Conservation (phyloP, 2,888 invertebrate genomes). For the Apamea monoglypha region DNA sequence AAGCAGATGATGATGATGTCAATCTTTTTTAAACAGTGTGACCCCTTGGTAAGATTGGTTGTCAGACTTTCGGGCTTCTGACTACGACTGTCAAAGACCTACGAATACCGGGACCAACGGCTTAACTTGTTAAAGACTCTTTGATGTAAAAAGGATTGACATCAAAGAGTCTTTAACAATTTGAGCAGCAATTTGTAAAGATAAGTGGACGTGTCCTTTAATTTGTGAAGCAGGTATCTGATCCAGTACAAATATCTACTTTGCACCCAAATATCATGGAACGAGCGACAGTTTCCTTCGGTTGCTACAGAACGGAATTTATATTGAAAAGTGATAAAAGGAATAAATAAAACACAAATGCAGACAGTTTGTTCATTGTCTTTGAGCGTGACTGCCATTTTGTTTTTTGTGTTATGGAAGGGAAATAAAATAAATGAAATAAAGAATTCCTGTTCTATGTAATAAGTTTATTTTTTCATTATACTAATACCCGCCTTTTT, state of each 20-base stretch:
- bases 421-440: conserved; percentile 1
- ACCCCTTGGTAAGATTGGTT: too few relatives aligned
- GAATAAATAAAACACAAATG: conserved; percentile 45
- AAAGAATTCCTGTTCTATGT: not conserved
- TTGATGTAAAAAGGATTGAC: not conserved
- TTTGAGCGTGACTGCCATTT: conserved; percentile 17
- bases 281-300: conserved; percentile 18
- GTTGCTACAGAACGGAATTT: conserved; percentile 39
- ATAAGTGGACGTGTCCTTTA: not conserved
- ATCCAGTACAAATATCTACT: not conserved
- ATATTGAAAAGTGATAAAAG: conserved; percentile 50
- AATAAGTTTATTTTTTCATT: not conserved
- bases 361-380: conserved; percentile 24
- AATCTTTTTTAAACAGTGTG: too few relatives aligned
- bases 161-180: not conserved
- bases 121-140: too few relatives aligned
- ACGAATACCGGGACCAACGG: too few relatives aligned
- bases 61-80: too few relatives aligned
- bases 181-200: not conserved
- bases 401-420: conserved; percentile 3
- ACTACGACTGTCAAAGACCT: too few relatives aligned
- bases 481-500: not conserved
- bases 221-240: not conserved
- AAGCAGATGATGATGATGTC: too few relatives aligned
- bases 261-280: conserved; percentile 20